Evolutionary conservation across 2,888 invertebrate genomes (phyloP).

Genomic region (Trissoscelio sp.): DNA sequence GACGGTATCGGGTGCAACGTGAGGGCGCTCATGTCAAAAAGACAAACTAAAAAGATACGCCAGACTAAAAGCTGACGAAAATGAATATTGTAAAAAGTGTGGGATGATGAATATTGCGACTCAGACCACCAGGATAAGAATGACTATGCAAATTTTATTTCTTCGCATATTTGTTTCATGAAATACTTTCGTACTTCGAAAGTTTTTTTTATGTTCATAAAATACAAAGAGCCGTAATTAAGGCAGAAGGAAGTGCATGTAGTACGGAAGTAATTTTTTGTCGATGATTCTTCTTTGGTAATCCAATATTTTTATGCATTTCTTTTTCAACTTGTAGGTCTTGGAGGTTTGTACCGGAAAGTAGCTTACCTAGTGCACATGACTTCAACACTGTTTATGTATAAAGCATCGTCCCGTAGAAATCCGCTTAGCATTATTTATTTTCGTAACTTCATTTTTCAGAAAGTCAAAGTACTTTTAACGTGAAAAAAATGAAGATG

Average conservation of each 20-base stretch:
- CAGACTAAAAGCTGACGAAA: conserved; percentile 23
- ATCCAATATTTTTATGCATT: neutral
- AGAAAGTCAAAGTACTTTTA: no score
- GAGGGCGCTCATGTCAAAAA: conserved; percentile 36
- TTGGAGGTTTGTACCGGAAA: neutral
- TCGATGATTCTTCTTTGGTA: neutral
- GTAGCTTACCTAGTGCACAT: neutral
- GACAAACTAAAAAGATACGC: conserved; percentile 25
- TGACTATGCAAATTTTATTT: neutral
- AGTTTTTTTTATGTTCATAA: no score
- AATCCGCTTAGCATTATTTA: neutral
- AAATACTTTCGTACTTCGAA: neutral
- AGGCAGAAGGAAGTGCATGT: neutral
- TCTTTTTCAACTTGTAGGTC: neutral
- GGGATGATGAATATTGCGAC: conserved; percentile 7
- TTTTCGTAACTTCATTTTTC: neutral
- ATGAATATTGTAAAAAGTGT: conserved; percentile 21
- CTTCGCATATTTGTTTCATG: neutral
- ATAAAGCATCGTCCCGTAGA: neutral
- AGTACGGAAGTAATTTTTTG: neutral
- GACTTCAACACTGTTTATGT: neutral
- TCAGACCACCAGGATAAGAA: neutral
- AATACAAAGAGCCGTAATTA: neutral
- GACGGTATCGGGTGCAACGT: conserved; percentile 42
- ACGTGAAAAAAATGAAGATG: no score